A percentile compares a stretch with the other conserved stretches of the same genome.
Evolutionary conservation across 2,797 vertebrate species (phyloP).

Genomic region (Lycodopsis pacificus): DNA sequence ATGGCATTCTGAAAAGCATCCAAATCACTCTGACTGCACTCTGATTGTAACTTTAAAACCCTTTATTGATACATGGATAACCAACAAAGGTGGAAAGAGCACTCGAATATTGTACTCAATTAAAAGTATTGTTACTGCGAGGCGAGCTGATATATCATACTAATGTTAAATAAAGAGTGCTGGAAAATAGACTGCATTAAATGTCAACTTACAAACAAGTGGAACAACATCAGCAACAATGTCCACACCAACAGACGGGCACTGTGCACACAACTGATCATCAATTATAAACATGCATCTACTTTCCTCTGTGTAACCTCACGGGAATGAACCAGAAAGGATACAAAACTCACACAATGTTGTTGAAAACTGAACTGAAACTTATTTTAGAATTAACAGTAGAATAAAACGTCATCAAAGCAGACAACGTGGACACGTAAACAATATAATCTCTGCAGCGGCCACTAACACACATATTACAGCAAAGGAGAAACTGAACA

Average conservation of each 20-base stretch:
- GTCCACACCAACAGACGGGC: too few species aligned
- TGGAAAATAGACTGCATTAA: neutral
- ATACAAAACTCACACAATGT: neutral
- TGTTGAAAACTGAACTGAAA: neutral
- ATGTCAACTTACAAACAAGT: too few species aligned
- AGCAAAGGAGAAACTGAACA: neutral
- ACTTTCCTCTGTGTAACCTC: neutral
- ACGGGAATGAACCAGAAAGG: neutral
- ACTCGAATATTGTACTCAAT: too few species aligned
- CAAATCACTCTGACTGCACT: too few species aligned
- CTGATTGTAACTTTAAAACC: neutral
- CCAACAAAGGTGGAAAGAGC: neutral
- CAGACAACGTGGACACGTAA: neutral
- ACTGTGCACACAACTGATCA: neutral
- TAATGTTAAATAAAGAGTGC: neutral
- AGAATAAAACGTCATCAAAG: neutral
- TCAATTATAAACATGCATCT: neutral
- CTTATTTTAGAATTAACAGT: neutral
- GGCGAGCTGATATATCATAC: neutral
- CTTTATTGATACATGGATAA: neutral
- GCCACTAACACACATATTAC: neutral
- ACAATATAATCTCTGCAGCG: neutral
- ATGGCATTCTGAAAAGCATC: constrained; percentile 1
- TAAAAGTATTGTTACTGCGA: too few species aligned
- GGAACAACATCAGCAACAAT: too few species aligned